phyloP scores from a whole-genome alignment of 2,797 vertebrate species.

The Aythya fuligula region DNA sequence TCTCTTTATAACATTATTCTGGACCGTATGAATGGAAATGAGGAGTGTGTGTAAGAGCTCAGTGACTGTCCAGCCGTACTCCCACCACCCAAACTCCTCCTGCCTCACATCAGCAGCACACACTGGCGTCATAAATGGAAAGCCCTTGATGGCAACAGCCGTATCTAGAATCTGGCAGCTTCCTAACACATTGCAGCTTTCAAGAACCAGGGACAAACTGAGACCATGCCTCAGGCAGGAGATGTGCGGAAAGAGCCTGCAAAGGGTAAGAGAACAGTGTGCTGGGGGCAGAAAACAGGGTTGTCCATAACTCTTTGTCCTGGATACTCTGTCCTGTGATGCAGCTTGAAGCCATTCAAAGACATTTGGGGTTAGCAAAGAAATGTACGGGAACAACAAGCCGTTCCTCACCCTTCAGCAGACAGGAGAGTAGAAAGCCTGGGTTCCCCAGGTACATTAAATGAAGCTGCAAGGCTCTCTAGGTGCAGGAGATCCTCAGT shows the following conservation, averaged over 20 bases:
- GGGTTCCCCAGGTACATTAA: neutral
- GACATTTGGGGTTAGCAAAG: neutral
- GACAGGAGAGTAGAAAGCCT: neutral
- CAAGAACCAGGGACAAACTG: neutral
- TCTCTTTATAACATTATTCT: neutral
- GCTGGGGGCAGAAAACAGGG: neutral
- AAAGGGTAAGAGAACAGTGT: neutral
- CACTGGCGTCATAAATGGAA: accelerated
- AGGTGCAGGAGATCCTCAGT: neutral
- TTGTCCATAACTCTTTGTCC: neutral
- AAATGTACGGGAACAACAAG: neutral
- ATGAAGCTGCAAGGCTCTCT: neutral
- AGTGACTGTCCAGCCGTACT: neutral
- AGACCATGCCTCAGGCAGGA: neutral
- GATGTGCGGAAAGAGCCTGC: neutral
- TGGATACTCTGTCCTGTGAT: neutral
- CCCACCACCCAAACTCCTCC: neutral
- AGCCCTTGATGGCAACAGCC: neutral
- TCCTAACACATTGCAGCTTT: neutral
- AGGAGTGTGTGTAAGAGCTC: neutral
- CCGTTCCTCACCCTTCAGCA: neutral
- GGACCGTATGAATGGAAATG: neutral
- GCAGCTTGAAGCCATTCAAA: neutral
- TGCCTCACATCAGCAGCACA: neutral
- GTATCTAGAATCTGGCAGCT: neutral